phyloP scores from a whole-genome alignment of 2,888 invertebrate species.

The Tetropium fuscum region DNA sequence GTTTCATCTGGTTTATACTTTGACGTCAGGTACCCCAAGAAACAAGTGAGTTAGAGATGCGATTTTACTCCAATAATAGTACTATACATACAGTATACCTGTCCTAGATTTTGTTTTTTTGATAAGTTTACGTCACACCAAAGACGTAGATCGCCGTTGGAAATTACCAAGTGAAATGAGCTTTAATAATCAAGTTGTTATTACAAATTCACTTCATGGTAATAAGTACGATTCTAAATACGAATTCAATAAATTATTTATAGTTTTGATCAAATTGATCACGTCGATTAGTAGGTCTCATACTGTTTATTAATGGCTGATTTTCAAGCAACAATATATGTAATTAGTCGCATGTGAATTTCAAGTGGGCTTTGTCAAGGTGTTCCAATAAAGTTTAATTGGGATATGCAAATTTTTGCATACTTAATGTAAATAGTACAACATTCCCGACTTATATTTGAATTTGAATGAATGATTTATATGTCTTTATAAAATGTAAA shows the following conservation, averaged over 20 bases:
- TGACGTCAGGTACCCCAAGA: no score
- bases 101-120: no score
- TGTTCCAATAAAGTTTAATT: neutral
- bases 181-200: conserved; percentile 1
- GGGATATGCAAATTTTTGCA: neutral
- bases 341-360: no score
- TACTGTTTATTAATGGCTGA: conserved; percentile 6
- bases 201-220: conserved; percentile 6
- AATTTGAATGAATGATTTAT: no score
- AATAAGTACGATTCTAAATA: conserved; percentile 3
- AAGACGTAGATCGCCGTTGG: neutral
- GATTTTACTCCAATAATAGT: no score
- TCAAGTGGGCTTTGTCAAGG: neutral
- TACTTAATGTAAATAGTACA: no score
- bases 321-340: neutral
- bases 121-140: neutral
- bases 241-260: conserved; percentile 7
- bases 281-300: neutral
- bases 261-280: neutral
- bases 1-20: no score
- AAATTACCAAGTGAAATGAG: conserved; percentile 6
- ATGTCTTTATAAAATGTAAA: no score
- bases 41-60: no score
- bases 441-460: no score
- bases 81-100: no score